Percentiles rank a stretch among this genome's conserved stretches.
Conservation (phyloP, 2,113 vertebrate species). For the Tenrec ecaudatus region DNA sequence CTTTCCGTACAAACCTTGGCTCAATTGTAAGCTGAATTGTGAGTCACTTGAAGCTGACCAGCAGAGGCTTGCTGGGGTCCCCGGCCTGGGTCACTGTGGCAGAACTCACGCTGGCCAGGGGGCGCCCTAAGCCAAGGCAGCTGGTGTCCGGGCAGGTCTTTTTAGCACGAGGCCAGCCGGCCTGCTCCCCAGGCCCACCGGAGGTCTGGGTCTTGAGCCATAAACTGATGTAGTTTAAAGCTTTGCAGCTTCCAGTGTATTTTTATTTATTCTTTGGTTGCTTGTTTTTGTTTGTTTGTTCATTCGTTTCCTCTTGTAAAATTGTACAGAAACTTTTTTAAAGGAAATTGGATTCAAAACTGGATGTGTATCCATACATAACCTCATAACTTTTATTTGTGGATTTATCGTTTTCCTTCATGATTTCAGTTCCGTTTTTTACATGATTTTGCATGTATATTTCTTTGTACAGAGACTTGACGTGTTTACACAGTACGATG, state of each 20-base stretch:
- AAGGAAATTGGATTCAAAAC: conserved; percentile 88
- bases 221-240: conserved; percentile 80
- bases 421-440: conserved; percentile 91
- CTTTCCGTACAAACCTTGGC: conserved; percentile 86
- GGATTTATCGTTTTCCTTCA: conserved; percentile 88
- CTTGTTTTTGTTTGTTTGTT: conserved; percentile 82
- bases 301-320: conserved; percentile 90
- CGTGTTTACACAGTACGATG: conserved; percentile 94
- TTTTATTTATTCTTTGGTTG: conserved; percentile 89
- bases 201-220: conserved; percentile 84
- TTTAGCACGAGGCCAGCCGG: conserved; percentile 82
- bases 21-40: conserved; percentile 84
- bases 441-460: conserved; percentile 97
- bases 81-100: conserved; percentile 69
- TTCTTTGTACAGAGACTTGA: conserved; percentile 96
- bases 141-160: conserved; percentile 81
- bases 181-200: conserved; percentile 75
- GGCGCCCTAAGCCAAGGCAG: conserved; percentile 74
- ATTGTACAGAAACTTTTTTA: conserved; percentile 95
- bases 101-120: conserved; percentile 54
- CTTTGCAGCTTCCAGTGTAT: conserved; percentile 86
- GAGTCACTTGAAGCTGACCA: conserved; percentile 78
- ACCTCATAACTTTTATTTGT: conserved; percentile 89
- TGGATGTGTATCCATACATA: conserved; percentile 92
- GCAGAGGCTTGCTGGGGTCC: conserved; percentile 56